A percentile compares a stretch with the other conserved stretches of the same genome.
These are phyloP conservation scores for Bombus terrestris DNA, from an alignment of 1,140 invertebrate genomes.

Conservation along the genomic window DNA sequence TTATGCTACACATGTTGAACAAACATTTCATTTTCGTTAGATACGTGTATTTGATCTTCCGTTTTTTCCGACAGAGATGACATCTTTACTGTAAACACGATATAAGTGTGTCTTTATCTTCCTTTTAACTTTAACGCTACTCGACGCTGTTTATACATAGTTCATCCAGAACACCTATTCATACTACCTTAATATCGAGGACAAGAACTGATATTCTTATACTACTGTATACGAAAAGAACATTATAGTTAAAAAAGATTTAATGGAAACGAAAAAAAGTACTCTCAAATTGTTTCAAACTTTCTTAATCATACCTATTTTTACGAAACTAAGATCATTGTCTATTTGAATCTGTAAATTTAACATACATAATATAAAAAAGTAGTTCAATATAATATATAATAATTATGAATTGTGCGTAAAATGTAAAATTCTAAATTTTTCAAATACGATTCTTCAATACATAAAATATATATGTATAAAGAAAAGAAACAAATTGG, in stretches of 20 bases:
- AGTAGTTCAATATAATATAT: background rate
- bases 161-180: background rate
- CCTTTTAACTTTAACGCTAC: background rate
- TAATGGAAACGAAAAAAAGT: background rate
- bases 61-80: background rate
- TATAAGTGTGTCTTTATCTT: background rate
- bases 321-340: background rate
- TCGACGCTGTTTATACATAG: background rate
- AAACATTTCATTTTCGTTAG: background rate
- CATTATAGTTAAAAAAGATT: too few species aligned
- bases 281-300: background rate
- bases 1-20: background rate
- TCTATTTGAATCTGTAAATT: background rate
- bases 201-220: background rate
- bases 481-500: background rate
- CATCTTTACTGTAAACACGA: background rate
- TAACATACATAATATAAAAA: background rate
- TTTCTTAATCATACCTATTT: background rate
- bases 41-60: background rate
- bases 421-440: background rate
- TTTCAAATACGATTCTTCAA: background rate
- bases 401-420: background rate
- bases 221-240: too few species aligned
- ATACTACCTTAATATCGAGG: background rate
- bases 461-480: background rate